These are phyloP conservation scores for Notarius quadriscutis DNA, from an alignment of 2,113 vertebrate species.

Conservation along the genomic window DNA sequence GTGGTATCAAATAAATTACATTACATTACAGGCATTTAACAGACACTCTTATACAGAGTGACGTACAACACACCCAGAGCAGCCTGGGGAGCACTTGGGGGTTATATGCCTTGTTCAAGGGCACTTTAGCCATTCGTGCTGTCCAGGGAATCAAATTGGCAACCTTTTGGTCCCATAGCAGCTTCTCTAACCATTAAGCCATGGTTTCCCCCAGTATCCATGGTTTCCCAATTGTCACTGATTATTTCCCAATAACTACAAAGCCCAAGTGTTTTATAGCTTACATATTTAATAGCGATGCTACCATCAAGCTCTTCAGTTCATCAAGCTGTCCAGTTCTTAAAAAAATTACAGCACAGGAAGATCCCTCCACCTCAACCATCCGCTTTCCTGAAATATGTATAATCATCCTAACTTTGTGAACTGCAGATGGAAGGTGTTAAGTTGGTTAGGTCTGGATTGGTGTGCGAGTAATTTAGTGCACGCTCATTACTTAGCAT, in stretches of 20 bases:
- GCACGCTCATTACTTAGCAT: conserved; percentile 90
- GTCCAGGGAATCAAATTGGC: too few species aligned
- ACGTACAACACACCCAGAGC: too few species aligned
- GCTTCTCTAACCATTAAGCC: too few species aligned
- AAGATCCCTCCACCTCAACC: conserved; percentile 49
- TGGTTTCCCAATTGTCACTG: not conserved
- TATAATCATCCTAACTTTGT: conserved; percentile 67
- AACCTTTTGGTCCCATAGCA: too few species aligned
- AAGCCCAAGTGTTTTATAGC: not conserved
- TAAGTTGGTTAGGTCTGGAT: conserved; percentile 79
- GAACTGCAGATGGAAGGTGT: conserved; percentile 84
- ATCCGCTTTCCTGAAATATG: conserved; percentile 66
- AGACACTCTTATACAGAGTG: too few species aligned
- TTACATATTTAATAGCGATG: not conserved
- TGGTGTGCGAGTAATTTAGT: conserved; percentile 85
- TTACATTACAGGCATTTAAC: too few species aligned
- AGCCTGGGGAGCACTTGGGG: too few species aligned
- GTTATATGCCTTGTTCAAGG: too few species aligned
- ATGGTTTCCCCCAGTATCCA: too few species aligned
- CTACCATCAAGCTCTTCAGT: not conserved
- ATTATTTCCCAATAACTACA: not conserved
- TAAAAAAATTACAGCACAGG: conserved; percentile 56
- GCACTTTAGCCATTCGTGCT: too few species aligned
- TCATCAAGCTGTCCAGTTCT: conserved; percentile 27
- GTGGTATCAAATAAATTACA: too few species aligned